Percentiles rank a stretch among this genome's conserved stretches.
These are phyloP conservation scores for Motacilla tschutschensis DNA, from an alignment of 2,113 vertebrate species.

Conservation along the genomic window DNA sequence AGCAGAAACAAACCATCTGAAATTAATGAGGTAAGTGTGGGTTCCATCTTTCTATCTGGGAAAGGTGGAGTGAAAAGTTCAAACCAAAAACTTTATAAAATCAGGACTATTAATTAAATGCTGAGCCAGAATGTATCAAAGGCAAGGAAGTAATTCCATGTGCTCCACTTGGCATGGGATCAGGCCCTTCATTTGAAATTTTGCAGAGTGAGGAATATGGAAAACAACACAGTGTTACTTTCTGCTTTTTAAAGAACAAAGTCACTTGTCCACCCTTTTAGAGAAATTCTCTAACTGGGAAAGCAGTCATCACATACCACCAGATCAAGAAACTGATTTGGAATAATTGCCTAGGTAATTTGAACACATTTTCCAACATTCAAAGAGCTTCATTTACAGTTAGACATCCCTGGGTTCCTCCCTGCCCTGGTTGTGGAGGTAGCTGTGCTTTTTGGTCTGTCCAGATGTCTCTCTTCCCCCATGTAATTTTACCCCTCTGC, in stretches of 20 bases:
- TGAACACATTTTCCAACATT: neutral
- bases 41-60: conserved; percentile 26
- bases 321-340: neutral
- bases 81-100: conserved; percentile 31
- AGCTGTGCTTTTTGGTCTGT: neutral
- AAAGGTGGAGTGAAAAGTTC: conserved; percentile 59
- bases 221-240: conserved; percentile 1
- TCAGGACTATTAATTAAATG: conserved; percentile 45
- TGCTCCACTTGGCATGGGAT: conserved; percentile 46
- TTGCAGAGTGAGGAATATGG: conserved; percentile 9
- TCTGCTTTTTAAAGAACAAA: conserved; percentile 1
- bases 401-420: neutral
- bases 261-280: neutral
- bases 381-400: neutral
- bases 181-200: conserved; percentile 18
- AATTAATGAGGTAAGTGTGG: conserved; percentile 38
- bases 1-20: conserved; percentile 51
- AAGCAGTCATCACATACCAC: neutral
- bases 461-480: neutral
- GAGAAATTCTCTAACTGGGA: neutral
- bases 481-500: neutral
- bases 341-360: neutral
- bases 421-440: neutral
- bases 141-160: conserved; percentile 58
- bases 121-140: conserved; percentile 56